A percentile compares a stretch with the other conserved stretches of the same genome.
Evolutionary conservation across 2,888 invertebrate genomes (phyloP).

Genomic region (Drosophila emarginata): DNA sequence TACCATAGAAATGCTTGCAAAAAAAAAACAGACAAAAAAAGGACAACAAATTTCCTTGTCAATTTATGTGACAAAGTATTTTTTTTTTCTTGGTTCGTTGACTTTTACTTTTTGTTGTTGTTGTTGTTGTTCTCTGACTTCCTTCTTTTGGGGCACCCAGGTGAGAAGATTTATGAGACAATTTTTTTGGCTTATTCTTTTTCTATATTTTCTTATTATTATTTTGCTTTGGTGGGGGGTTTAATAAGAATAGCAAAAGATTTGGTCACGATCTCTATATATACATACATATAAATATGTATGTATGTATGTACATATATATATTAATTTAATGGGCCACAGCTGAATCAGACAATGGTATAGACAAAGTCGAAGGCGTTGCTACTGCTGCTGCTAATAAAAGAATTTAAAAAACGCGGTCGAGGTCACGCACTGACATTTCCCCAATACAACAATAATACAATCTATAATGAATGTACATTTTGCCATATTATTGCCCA

Average conservation of each 20-base stretch:
- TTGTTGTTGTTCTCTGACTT: not conserved
- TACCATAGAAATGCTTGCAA: slow-evolving; percentile 58
- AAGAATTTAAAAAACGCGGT: slow-evolving; percentile 69
- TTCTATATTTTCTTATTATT: not conserved
- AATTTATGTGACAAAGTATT: slow-evolving; percentile 1
- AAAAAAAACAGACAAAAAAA: slow-evolving; percentile 29
- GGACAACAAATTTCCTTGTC: slow-evolving; percentile 23
- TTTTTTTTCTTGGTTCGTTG: slow-evolving; percentile 1
- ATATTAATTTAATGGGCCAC: slow-evolving; percentile 6
- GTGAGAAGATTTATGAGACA: slow-evolving; percentile 1
- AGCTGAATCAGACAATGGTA: slow-evolving; percentile 25
- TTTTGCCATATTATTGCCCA: slow-evolving; percentile 56
- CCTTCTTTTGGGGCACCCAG: not conserved
- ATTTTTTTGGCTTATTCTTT: not conserved
- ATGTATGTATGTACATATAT: too few relatives aligned
- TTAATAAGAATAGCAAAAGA: slow-evolving; percentile 11
- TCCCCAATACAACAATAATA: slow-evolving; percentile 41
- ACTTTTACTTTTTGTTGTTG: not conserved
- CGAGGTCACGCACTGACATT: slow-evolving; percentile 76
- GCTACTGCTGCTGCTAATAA: slow-evolving; percentile 17
- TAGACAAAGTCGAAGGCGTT: slow-evolving; percentile 29
- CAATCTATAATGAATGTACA: slow-evolving; percentile 38
- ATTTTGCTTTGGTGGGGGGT: not conserved
- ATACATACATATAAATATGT: slow-evolving; percentile 10
- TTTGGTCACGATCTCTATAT: slow-evolving; percentile 30